Evolutionary conservation across 2,888 invertebrate species (phyloP).

Genomic region (Crepidodera aurea): DNA sequence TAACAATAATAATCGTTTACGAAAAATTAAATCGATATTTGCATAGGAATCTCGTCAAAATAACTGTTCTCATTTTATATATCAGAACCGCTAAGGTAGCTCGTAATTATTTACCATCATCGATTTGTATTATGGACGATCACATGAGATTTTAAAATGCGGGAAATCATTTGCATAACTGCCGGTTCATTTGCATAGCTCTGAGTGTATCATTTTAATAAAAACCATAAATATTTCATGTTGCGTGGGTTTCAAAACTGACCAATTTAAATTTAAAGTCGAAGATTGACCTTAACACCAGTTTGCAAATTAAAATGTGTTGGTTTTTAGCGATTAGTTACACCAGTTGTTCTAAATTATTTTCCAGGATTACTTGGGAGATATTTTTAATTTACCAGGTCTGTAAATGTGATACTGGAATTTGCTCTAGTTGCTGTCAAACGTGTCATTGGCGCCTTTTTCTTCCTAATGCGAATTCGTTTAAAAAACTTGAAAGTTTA

Average conservation of each 20-base stretch:
- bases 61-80: constrained; percentile 31
- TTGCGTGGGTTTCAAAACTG: constrained; percentile 10
- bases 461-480: too few species aligned
- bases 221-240: constrained; percentile 13
- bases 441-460: too few species aligned
- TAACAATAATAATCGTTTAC: constrained; percentile 15
- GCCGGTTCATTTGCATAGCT: constrained; percentile 10
- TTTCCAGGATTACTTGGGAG: not conserved
- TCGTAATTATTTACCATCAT: constrained; percentile 26
- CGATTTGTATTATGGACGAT: constrained; percentile 25
- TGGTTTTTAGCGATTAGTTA: not conserved
- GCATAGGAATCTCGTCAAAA: constrained; percentile 28
- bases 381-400: not conserved
- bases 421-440: too few species aligned
- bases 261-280: constrained; percentile 7
- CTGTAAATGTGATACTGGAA: too few species aligned
- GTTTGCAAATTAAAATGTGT: not conserved
- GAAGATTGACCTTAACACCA: constrained; percentile 12
- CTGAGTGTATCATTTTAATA: constrained; percentile 10
- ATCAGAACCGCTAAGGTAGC: constrained; percentile 30
- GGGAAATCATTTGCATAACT: constrained; percentile 32
- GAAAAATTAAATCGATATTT: constrained; percentile 26
- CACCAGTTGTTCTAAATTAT: constrained; percentile 1
- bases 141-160: constrained; percentile 25
- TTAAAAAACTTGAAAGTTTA: too few species aligned